Base-by-base conservation (phyloP, 1,140 invertebrate species). In the Gonatopus flavifemur region DNA sequence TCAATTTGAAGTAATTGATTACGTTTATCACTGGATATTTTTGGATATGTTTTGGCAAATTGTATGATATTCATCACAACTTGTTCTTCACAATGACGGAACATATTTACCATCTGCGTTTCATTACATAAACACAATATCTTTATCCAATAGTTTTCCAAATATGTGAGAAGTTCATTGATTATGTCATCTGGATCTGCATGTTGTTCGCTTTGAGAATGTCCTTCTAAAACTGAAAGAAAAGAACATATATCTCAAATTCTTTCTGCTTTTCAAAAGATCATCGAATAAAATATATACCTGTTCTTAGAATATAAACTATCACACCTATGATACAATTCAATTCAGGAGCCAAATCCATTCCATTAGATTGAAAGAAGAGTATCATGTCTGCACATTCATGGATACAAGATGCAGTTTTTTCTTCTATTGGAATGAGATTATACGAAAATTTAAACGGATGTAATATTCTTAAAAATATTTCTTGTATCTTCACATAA, bases 111-210 rank as follows among this genome's bases (percentile, higher is more conserved):
- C 19, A 68, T 44, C 19, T 69, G 43, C 13, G 58, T 33, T 3
- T 28, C 32, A 3, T 54, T 48, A n/a, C 54, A 56, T 13, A 52
- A 25, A 15, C 25, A 38, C 24, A 67, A 42, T 28, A 47, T 57
- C 22, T 66, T 51, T 1, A 58, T 36, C 61, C 68, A 72, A 48
- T 67, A 70, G 35, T 50, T 60, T 37, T 39, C 40, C n/a, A 62
- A 45, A 28, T 57, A 64, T 18, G 57, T 39, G 7, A 47, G 47
- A 28, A 70, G 38, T 31, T 56, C 52, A 18, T 36, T 49, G 9
- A 49, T 44, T 10, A 41, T 33, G 28, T 59, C 45, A 20, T 57
- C 39, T 0, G 25, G 15, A 43, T 55, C 42, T 21, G 22, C 16
- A 7, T 42, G 15, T 9, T 31, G 21, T 35, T 58, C 44, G 43